Evolutionary conservation across 2,888 invertebrate genomes (phyloP), one percentile per base, ranked within the genome.

Genomic region (Sinohyriopsis cumingii): DNA sequence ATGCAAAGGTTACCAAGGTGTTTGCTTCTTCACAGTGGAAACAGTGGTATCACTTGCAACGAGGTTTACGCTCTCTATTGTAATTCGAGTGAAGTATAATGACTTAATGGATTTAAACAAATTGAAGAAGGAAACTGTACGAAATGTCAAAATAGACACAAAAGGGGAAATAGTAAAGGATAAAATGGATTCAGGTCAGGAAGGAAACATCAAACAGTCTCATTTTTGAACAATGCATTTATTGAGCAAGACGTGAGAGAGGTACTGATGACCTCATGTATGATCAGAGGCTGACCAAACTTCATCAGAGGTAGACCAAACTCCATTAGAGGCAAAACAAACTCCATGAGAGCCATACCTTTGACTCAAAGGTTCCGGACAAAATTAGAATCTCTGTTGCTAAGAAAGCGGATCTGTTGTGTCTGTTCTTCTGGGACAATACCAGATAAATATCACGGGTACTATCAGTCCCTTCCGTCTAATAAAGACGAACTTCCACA

Each of bases 401-500:
- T 55, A 28, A 64, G 55, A 64, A 54, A 55, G 55, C 53, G 53
- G 53, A 64, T 64, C 55, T 64, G 64, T 64, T 54, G 19, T 22
- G n/a, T 54, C 15, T 54, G 28, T 22, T 15, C 6, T 20, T 12
- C 15, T 6, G 3, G 64, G 22, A 64, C 64, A 54, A 64, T 54
- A 55, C 64, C 28, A 28, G 28, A 28, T 5, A 1, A 28, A 28
- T 28, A 28, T 28, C 28, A 28, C 6, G 28, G 28, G 28, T 28
- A 28, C 28, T 28, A 28, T 6, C 28, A 28, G 28, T 28, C 5
- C 28, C 1, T 62, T 20, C 62, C 62, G 9, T 62, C 6, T 45
- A 62, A 45, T 45, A 62, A 62, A 62, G 5, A 28, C n/a, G n/a
- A 3, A 3, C 1, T 25, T 1, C 1, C 25, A 1, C 25, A 25